These are phyloP conservation scores for Drosophila virilis DNA, from an alignment of 1,140 invertebrate genomes.

Conservation along the genomic window DNA sequence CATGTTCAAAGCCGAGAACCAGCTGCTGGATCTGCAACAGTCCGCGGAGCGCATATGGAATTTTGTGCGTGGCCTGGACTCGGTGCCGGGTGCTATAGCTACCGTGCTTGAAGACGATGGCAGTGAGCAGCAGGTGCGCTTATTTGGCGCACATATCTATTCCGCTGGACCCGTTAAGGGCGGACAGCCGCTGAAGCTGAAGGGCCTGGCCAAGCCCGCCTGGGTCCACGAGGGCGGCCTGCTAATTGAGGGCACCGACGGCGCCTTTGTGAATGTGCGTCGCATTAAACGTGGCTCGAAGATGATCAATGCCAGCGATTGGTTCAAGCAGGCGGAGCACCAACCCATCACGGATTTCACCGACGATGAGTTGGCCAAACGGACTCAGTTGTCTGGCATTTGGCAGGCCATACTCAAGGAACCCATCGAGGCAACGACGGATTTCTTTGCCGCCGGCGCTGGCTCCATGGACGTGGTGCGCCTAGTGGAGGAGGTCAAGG, in stretches of 20 bases:
- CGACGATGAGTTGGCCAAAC: slow-evolving; percentile 89
- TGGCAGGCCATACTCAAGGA: slow-evolving; percentile 94
- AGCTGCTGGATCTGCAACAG: slow-evolving; percentile 86
- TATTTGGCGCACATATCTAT: slow-evolving; percentile 94
- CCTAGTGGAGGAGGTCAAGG: slow-evolving; percentile 96
- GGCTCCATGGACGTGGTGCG: slow-evolving; percentile 98
- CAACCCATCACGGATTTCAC: slow-evolving; percentile 88
- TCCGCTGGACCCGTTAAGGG: slow-evolving; percentile 86
- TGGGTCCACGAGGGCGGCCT: slow-evolving; percentile 92
- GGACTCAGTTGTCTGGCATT: slow-evolving; percentile 87
- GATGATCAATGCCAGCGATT: slow-evolving; percentile 93
- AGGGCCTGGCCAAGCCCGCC: slow-evolving; percentile 87
- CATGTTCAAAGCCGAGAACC: slow-evolving; percentile 93
- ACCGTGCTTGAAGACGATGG: slow-evolving; percentile 86
- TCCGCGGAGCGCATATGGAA: slow-evolving; percentile 91
- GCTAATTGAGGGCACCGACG: slow-evolving; percentile 91
- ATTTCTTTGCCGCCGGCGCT: slow-evolving; percentile 96
- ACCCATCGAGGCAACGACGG: slow-evolving; percentile 91
- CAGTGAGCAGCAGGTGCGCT: slow-evolving; percentile 87
- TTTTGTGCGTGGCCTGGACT: slow-evolving; percentile 97
- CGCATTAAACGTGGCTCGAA: slow-evolving; percentile 90
- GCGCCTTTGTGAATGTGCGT: slow-evolving; percentile 90
- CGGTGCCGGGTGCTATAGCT: slow-evolving; percentile 95
- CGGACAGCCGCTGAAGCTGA: slow-evolving; percentile 86
- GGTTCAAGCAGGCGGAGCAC: slow-evolving; percentile 88